Conservation (phyloP, 2,888 invertebrate species). For the Carpatolechia fugitivella region DNA sequence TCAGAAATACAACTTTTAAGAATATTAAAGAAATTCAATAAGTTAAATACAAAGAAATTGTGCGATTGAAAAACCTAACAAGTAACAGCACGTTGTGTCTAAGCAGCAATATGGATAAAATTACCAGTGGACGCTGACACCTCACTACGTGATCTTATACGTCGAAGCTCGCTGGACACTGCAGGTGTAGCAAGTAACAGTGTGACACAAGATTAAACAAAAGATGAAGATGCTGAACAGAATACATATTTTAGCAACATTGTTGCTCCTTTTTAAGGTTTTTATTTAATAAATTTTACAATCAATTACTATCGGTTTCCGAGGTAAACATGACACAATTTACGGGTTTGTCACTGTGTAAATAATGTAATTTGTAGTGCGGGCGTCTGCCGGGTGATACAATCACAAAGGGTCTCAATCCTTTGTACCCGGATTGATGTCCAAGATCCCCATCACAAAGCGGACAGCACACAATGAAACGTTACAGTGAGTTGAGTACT, state of each 20-base stretch:
- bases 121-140: neutral
- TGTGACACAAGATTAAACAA: too few relatives aligned
- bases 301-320: too few relatives aligned
- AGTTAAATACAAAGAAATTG: too few relatives aligned
- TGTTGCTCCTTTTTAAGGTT: too few relatives aligned
- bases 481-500: slow-evolving; percentile 21
- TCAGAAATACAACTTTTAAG: neutral
- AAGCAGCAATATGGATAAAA: neutral
- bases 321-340: too few relatives aligned
- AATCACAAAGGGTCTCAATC: slow-evolving; percentile 49
- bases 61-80: neutral
- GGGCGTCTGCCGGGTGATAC: slow-evolving; percentile 37
- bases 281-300: too few relatives aligned
- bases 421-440: slow-evolving; percentile 57
- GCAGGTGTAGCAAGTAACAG: too few relatives aligned
- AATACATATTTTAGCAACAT: too few relatives aligned
- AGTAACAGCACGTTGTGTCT: neutral
- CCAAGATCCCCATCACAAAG: slow-evolving; percentile 67
- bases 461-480: slow-evolving; percentile 39
- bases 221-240: too few relatives aligned
- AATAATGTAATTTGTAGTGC: slow-evolving; percentile 4
- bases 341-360: slow-evolving; percentile 12
- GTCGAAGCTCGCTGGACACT: too few relatives aligned
- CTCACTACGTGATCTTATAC: neutral
- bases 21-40: too few relatives aligned